phyloP scores from a whole-genome alignment of 2,113 vertebrate genomes.

The Sula dactylatra region DNA sequence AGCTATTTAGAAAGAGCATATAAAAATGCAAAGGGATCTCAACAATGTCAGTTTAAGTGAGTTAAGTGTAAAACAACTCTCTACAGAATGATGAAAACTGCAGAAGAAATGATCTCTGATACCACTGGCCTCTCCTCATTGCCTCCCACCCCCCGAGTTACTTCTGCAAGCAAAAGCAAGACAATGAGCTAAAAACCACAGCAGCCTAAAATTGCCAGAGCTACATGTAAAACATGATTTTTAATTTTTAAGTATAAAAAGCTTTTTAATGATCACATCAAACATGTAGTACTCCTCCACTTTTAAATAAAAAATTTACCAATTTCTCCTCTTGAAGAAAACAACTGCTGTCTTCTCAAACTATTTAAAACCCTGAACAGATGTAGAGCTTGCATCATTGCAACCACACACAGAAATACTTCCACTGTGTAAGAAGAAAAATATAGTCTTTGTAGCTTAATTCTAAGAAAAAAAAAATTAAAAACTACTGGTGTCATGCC shows the following conservation, averaged over 20 bases:
- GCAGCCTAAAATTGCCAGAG: neutral
- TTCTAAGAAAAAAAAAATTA: neutral
- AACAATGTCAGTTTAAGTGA: neutral
- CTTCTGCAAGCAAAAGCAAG: neutral
- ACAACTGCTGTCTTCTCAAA: constrained; percentile 42
- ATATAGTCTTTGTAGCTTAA: neutral
- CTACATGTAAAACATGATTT: neutral
- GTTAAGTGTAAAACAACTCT: neutral
- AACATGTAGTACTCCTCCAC: neutral
- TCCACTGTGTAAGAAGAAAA: constrained; percentile 16
- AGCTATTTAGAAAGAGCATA: neutral
- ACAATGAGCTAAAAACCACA: neutral
- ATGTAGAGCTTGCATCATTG: constrained; percentile 54
- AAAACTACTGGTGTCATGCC: neutral
- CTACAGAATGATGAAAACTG: neutral
- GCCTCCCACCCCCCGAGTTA: neutral
- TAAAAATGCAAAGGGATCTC: neutral
- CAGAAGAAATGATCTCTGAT: neutral
- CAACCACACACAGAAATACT: constrained; percentile 53
- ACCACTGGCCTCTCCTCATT: neutral
- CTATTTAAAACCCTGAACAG: constrained; percentile 57
- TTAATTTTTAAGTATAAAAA: constrained; percentile 28
- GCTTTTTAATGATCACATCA: constrained; percentile 45
- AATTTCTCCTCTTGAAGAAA: constrained; percentile 34
- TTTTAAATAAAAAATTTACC: constrained; percentile 32